Evolutionary conservation across 2,113 vertebrate species (phyloP), one percentile per base, ranked within the genome.

Genomic region (Puffinus mauretanicus): DNA sequence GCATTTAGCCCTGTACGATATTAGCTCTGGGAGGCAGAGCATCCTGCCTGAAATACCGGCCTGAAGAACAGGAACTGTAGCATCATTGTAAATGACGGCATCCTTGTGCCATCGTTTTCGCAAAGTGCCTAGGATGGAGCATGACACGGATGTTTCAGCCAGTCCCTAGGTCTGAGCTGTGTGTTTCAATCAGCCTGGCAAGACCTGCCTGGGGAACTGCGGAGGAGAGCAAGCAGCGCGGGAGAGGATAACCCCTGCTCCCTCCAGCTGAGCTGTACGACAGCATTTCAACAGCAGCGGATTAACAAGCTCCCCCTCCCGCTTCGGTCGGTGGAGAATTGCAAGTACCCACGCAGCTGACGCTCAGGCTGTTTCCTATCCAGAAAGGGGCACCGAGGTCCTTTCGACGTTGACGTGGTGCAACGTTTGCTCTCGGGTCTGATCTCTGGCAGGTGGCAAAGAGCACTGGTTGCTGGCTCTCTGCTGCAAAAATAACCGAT

Each of bases 391-490:
- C 58, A 83, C 27, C 0, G 2, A 58, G 76, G 66, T 79, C 66
- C 29, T n/a, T 32, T 16, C 1, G 8, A 4, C 1, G 1, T 4
- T 61, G 79, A 64, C 7, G 3, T 20, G 75, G 58, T n/a, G 22
- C 52, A 55, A 4, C 0, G 1, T 8, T 58, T 16, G 62, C 46
- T 46, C 25, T 82, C 1, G 3, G 78, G 51, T 55, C 86, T 71
- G 78, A 46, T 60, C 66, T 49, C 66, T 75, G 72, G 29, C 82
- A 92, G 94, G 78, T 87, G 86, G 76, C 85, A 86, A 75, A 92
- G 92, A 61, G 81, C 75, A 47, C 40, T 3, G 36, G 71, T 71
- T 88, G 75, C 72, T 75, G 85, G 76, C 25, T 86, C 49, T 29
- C 49, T 64, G 36, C 71, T 79, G 6, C 64, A 60, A 24, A 60